Evolutionary conservation across 23 tunicate genomes (phyloP), one percentile per base, ranked within the genome.

Genomic region (Aplidium turbinatum): DNA sequence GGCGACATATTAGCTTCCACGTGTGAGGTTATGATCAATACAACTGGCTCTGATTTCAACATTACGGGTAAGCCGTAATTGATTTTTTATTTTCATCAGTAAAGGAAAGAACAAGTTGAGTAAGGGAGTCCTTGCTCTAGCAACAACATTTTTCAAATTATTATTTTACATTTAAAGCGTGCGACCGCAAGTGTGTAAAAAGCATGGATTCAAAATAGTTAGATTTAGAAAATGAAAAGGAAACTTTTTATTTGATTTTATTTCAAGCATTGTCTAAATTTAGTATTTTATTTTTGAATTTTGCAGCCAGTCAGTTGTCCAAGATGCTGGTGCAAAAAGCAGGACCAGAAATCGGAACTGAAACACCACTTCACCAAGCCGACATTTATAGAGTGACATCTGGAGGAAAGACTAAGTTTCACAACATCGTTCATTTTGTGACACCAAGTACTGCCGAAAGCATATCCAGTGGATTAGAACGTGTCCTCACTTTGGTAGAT

Each of bases 371-470:
- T n/a, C 28, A 22, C 46, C 42, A 16, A 22, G 25, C 30, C 2
- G 19, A 31, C 11, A 51, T 18, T 2, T 73, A 32, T 50, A 73
- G 65, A 54, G 47, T 73, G n/a, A 73, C 78, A 4, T 32, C 25
- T 53, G 78, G 78, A 53, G 78, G 78, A 51, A 73, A 53, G 1
- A n/a, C 42, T 1, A 22, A 31, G 1, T 73, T 54, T 35, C 23
- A 51, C 9, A 73, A 73, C 13, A 54, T 73, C 1, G 63, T 54
- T 40, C 78, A 73, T 32, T 54, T 73, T 31, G 33, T 73, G 19
- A 51, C 62, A 31, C 78, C 65, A 7, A 73, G 31, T 33, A 31
- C 25, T 53, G 20, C 22, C 6, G 4, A 26, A 3, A 45, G 11
- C 2, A 27, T 73, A 16, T 25, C 48, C 24, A 19, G 32, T 31